Percentiles rank a stretch among this genome's conserved stretches.
phyloP scores from a whole-genome alignment of 2,113 vertebrate genomes.

The Atrichornis clamosus region DNA sequence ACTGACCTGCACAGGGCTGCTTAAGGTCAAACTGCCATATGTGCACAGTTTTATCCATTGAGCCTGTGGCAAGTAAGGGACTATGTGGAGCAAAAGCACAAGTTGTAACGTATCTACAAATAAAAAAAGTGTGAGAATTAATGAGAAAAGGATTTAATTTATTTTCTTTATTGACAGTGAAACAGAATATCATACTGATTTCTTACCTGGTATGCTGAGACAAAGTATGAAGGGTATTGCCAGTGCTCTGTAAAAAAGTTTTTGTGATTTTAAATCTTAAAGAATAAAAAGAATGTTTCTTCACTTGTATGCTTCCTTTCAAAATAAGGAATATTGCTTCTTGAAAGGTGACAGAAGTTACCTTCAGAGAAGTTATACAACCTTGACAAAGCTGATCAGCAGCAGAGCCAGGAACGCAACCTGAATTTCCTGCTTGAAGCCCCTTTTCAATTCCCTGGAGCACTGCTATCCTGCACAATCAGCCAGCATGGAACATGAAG shows the following conservation, averaged over 20 bases:
- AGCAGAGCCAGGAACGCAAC: neutral
- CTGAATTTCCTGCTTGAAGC: neutral
- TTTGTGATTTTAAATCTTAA: neutral
- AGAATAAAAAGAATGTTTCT: neutral
- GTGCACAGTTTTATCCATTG: conserved; percentile 89
- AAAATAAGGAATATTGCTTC: neutral
- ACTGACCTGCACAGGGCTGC: conserved; percentile 71
- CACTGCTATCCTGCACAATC: neutral
- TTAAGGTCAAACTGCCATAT: conserved; percentile 81
- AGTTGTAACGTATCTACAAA: conserved; percentile 84
- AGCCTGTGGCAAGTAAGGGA: conserved; percentile 87
- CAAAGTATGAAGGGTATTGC: conserved; percentile 78
- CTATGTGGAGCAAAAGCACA: conserved; percentile 83
- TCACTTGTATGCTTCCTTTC: neutral
- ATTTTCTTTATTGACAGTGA: neutral
- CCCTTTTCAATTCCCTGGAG: fast-evolving
- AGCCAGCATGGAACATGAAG: neutral
- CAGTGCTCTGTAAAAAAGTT: conserved; percentile 73
- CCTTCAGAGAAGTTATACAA: neutral
- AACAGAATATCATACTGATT: neutral
- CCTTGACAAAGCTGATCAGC: neutral
- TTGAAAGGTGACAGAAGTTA: neutral
- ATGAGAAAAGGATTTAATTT: neutral
- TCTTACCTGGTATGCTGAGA: conserved; percentile 84
- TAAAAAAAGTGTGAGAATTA: neutral